These are phyloP conservation scores for Euplexia lucipara DNA, from an alignment of 2,888 invertebrate genomes.

Conservation along the genomic window DNA sequence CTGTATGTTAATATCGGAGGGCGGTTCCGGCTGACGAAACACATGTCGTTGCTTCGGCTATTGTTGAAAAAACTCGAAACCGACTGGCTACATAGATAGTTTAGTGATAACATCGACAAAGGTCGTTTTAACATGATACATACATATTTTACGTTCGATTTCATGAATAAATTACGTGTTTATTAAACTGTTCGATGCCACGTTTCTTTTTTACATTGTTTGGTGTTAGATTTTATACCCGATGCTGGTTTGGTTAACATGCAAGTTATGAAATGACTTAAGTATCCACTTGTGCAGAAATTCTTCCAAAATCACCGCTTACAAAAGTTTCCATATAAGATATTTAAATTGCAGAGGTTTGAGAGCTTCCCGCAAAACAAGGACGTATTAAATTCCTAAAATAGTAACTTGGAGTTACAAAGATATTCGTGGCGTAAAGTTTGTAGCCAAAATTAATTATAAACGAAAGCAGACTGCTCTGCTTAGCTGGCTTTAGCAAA, in stretches of 20 bases:
- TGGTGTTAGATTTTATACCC: background rate
- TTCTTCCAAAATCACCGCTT: constrained; percentile 23
- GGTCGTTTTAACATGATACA: constrained; percentile 64
- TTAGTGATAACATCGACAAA: constrained; percentile 75
- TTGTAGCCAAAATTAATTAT: constrained; percentile 72
- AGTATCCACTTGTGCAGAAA: constrained; percentile 11
- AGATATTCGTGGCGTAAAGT: constrained; percentile 69
- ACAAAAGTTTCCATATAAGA: constrained; percentile 49
- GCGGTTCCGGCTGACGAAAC: constrained; percentile 85
- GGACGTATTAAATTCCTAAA: constrained; percentile 69
- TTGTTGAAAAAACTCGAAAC: constrained; percentile 82
- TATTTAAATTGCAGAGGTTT: constrained; percentile 54
- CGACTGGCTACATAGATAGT: constrained; percentile 75
- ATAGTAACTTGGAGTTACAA: constrained; percentile 67
- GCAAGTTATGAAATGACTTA: constrained; percentile 22
- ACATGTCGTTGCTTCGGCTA: constrained; percentile 82
- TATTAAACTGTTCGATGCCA: constrained; percentile 39
- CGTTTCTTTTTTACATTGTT: constrained; percentile 22
- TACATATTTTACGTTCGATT: constrained; percentile 63
- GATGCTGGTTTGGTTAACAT: background rate
- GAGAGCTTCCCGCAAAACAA: constrained; percentile 58
- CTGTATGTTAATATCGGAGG: constrained; percentile 85
- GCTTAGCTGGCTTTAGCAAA: constrained; percentile 70
- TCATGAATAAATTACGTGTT: constrained; percentile 63
- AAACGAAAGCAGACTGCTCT: constrained; percentile 68